Conservation (phyloP, 2,797 vertebrate genomes). For the Poeciliopsis turneri region DNA sequence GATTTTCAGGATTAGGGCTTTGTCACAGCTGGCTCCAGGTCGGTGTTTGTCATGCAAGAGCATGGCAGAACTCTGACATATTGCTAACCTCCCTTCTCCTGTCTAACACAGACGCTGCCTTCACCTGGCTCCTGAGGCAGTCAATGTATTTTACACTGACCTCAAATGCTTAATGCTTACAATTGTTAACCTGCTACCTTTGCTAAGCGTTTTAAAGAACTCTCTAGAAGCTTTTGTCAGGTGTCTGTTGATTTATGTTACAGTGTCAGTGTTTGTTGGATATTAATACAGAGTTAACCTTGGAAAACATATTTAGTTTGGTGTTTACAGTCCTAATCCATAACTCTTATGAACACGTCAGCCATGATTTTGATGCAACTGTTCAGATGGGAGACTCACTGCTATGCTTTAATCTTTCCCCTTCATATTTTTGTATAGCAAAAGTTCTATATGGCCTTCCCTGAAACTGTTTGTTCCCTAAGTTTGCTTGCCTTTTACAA, state of each 20-base stretch:
- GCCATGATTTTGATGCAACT: constrained; percentile 42
- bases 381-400: constrained; percentile 44
- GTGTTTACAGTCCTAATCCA: constrained; percentile 64
- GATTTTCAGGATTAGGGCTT: constrained; percentile 82
- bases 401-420: constrained; percentile 42
- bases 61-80: constrained; percentile 63
- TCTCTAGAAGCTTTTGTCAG: constrained; percentile 34
- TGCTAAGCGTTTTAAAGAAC: constrained; percentile 45
- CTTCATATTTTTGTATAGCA: constrained; percentile 27
- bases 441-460: constrained; percentile 35
- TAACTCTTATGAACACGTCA: constrained; percentile 57
- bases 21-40: constrained; percentile 83
- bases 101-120: constrained; percentile 43
- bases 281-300: constrained; percentile 75
- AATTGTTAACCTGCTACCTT: constrained; percentile 51
- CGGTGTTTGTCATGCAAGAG: constrained; percentile 84
- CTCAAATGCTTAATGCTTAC: constrained; percentile 40
- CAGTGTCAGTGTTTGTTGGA: constrained; percentile 68
- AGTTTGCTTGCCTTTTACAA: constrained; percentile 14
- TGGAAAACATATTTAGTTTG: constrained; percentile 73
- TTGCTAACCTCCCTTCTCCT: constrained; percentile 42
- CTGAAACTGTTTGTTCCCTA: constrained; percentile 29
- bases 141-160: constrained; percentile 47
- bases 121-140: constrained; percentile 51
- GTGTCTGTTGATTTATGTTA: constrained; percentile 46